Evolutionary conservation across 2,113 vertebrate genomes (phyloP), one percentile per base, ranked within the genome.

Genomic region (Phylloscopus trochilus): DNA sequence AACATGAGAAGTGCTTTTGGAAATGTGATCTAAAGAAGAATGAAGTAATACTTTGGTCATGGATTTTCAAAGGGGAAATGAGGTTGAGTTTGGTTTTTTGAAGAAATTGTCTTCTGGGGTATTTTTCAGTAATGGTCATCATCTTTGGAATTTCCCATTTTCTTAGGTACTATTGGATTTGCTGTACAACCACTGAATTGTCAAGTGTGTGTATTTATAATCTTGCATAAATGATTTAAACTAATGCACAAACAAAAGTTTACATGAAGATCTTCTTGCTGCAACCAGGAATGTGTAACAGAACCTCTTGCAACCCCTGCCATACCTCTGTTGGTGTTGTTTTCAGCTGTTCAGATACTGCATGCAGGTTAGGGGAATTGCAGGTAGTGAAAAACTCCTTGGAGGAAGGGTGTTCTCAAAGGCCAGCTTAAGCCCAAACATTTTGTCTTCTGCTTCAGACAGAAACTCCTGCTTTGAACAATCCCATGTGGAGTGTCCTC

Each of bases 101-200:
- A 92, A 83, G n/a, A 74, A 76, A 69, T 27, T 58, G 22, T 87
- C 17, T 92, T 94, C 37, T 91, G 37, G 26, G 81, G 8, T 73
- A 27, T 37, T 69, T 73, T 69, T 89, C 53, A 6, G 46, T 83
- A 90, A 63, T 51, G 67, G 30, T 27, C 2, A 0, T 58, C 8
- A n/a, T 49, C 62, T 77, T 81, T 83, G 47, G 24, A 75, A 56
- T 74, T 92, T 89, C 23, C 33, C 46, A 41, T 89, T 94, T 92
- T 39, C 66, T 73, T 58, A 27, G 18, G 8, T 66, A 26, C 66
- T 69, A 0, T 37, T 84, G 13, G 49, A n/a, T 68, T 94, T 83
- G 58, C n/a, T 75, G 69, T 78, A 23, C 52, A 74, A 23, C 46
- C 60, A 47, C 31, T 60, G 66, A 87, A 56, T 60, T 81, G 20